Evolutionary conservation across 2,113 vertebrate species (phyloP).

Genomic region (Cololabis saira): DNA sequence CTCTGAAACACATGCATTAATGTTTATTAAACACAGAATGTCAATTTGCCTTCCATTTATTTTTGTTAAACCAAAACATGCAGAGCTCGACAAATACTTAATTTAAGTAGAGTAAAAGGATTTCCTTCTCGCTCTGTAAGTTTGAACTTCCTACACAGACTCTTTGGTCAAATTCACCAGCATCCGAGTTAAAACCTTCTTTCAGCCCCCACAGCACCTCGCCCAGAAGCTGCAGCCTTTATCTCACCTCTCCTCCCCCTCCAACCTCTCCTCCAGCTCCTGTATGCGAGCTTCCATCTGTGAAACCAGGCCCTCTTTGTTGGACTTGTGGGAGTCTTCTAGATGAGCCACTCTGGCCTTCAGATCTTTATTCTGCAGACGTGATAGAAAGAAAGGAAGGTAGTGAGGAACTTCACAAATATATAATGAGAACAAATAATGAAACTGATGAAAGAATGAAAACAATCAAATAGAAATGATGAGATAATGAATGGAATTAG

Average conservation of each 20-base stretch:
- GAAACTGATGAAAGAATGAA: slow-evolving; percentile 20
- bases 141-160: background rate
- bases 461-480: slow-evolving; percentile 33
- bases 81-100: too few relatives aligned
- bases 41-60: too few relatives aligned
- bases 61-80: too few relatives aligned
- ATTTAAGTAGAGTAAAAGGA: too few relatives aligned
- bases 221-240: background rate
- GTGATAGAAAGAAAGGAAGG: background rate
- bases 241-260: slow-evolving; percentile 91
- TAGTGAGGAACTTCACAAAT: background rate
- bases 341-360: slow-evolving; percentile 90
- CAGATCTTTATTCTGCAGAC: slow-evolving; percentile 90
- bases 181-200: background rate
- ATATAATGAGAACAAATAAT: background rate
- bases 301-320: slow-evolving; percentile 90
- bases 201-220: background rate
- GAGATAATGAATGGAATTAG: slow-evolving; percentile 56
- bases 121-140: background rate
- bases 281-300: slow-evolving; percentile 91
- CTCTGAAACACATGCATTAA: slow-evolving; percentile 77
- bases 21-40: background rate
- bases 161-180: background rate
- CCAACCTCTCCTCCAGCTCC: slow-evolving; percentile 92
- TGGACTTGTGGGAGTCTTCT: slow-evolving; percentile 91